Conservation (phyloP, 2,888 invertebrate genomes). For the Parnassius orleans region DNA sequence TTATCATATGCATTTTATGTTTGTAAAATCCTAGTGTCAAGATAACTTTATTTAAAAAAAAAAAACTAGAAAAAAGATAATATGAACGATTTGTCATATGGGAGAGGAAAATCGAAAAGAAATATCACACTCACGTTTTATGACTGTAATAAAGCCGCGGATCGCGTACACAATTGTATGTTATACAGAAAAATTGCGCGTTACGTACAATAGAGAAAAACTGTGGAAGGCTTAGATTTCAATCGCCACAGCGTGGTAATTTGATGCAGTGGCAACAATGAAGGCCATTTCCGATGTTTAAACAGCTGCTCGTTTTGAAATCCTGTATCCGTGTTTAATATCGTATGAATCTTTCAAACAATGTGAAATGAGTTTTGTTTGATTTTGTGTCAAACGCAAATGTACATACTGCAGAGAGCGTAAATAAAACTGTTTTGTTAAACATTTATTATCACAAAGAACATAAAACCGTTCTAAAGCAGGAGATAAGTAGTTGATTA, state of each 20-base stretch:
- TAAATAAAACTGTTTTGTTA: conserved; percentile 38
- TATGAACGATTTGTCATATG: too few species aligned
- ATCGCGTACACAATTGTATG: conserved; percentile 17
- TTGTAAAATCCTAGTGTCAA: too few species aligned
- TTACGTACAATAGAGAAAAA: conserved; percentile 43
- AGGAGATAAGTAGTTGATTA: too few species aligned
- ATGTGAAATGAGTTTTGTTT: conserved; percentile 25
- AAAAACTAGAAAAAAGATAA: too few species aligned
- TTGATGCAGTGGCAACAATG: conserved; percentile 57
- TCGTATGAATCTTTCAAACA: conserved; percentile 28
- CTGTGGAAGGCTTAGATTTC: conserved; percentile 51
- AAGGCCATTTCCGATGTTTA: conserved; percentile 56
- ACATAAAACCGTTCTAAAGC: conserved; percentile 4
- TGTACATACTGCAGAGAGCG: conserved; percentile 7
- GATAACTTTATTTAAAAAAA: too few species aligned
- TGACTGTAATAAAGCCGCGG: conserved; percentile 16
- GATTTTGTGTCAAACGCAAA: conserved; percentile 19
- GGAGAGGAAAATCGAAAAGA: conserved; percentile 17
- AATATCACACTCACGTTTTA: conserved; percentile 13
- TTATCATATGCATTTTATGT: too few species aligned
- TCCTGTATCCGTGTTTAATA: conserved; percentile 37
- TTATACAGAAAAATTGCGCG: conserved; percentile 45
- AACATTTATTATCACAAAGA: conserved; percentile 34
- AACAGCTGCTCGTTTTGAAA: conserved; percentile 54
- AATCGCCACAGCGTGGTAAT: conserved; percentile 53